Evolutionary conservation across 2,113 vertebrate species (phyloP), one percentile per base, ranked within the genome.

Genomic region (Seriola quinqueradiata): DNA sequence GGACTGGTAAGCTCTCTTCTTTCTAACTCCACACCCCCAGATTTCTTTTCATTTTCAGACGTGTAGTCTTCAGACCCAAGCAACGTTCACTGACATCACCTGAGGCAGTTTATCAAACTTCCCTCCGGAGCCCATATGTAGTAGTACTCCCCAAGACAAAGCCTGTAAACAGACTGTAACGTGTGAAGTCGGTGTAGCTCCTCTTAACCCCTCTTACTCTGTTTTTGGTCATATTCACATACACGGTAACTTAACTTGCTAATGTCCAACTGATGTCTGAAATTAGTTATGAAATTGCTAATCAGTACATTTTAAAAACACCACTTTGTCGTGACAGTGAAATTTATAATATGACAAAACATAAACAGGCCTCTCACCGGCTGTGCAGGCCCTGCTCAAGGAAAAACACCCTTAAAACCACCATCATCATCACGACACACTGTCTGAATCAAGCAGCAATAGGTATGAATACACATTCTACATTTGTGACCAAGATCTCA

Each of bases 391-490:
- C 32, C 14, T 25, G 19, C 19, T 36, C 17, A 67, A 66, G 54
- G 73, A 59, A 55, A 10, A 82, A 77, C 57, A 60, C 17, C 23
- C 0, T 28, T 6, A 34, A 71, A 75, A 32, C 21, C 52, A 59
- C 46, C 67, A n/a, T 70, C 1, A 9, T 83, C 67, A 77, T 63
- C 38, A 9, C 32, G 34, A 10, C 32, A 70, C 73, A 59, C 6
- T 11, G 38, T 69, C 50, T 63, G 42, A 81, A 78, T 76, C 46
- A n/a, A 86, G 46, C 59, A 71, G 60, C 63, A 78, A 58, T 60
- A 70, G 23, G 32, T 23, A 11, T 68, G 66, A 82, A 42, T 66
- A 19, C 57, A 78, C 46, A 54, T 63, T 44, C 76, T 75, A 11
- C 63, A 38, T 70, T 61, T 21, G 67, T 67, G 64, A 75, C 46